Conservation (phyloP, 2,888 invertebrate genomes). For the Lomographa bimaculata region DNA sequence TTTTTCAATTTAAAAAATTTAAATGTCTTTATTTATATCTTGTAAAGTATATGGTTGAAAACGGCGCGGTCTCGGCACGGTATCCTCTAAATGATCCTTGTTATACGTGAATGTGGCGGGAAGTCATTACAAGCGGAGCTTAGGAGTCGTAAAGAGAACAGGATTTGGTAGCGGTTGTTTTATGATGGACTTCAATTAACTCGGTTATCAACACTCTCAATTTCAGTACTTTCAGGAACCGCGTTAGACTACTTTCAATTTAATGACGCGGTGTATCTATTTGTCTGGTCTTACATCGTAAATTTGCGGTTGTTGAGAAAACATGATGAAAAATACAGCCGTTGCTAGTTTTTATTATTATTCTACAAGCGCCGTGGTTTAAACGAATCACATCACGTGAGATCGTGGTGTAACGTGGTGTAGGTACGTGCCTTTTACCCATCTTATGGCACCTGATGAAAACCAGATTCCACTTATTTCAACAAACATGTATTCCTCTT, state of each 20-base stretch:
- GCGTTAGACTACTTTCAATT: not conserved
- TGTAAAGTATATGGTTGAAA: constrained; percentile 1
- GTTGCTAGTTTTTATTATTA: too few relatives aligned
- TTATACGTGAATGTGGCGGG: too few relatives aligned
- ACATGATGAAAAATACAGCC: too few relatives aligned
- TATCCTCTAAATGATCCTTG: too few relatives aligned
- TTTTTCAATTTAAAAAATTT: too few relatives aligned
- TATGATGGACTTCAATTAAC: constrained; percentile 4
- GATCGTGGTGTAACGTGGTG: too few relatives aligned
- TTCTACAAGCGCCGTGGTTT: too few relatives aligned
- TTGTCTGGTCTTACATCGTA: too few relatives aligned
- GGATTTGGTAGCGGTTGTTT: constrained; percentile 5
- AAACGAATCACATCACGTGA: not conserved
- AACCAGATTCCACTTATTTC: constrained; percentile 6
- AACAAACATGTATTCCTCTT: constrained; percentile 11
- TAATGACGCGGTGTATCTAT: too few relatives aligned
- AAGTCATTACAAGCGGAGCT: constrained; percentile 3
- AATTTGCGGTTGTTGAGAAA: too few relatives aligned
- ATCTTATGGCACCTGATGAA: constrained; percentile 2
- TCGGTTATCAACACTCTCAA: constrained; percentile 12
- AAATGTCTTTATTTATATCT: not conserved
- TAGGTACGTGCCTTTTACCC: too few relatives aligned
- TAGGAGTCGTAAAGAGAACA: constrained; percentile 2
- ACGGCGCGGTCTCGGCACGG: too few relatives aligned
- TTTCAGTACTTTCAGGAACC: not conserved